Conservation (phyloP, 1,140 invertebrate species). For the Neotoxoptera formosana region DNA sequence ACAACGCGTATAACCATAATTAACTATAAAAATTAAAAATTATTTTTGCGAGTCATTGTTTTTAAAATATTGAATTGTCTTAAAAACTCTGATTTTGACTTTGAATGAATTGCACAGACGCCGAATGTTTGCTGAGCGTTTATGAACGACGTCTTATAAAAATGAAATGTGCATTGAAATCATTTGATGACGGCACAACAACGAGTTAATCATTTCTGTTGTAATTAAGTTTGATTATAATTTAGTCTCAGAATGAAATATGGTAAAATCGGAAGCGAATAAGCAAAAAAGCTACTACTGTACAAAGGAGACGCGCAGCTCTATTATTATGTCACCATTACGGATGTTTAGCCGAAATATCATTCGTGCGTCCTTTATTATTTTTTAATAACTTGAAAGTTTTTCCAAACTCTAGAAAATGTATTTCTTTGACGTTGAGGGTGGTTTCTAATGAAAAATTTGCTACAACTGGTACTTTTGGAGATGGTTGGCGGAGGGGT, state of each 20-base stretch:
- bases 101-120: background rate
- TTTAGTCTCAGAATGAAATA: background rate
- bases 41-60: background rate
- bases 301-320: background rate
- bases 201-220: background rate
- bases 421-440: no score
- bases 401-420: no score
- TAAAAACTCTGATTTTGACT: background rate
- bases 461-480: no score
- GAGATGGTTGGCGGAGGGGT: no score
- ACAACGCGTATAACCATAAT: background rate
- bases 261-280: background rate
- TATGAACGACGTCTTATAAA: background rate
- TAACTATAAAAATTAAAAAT: background rate
- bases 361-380: background rate
- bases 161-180: background rate
- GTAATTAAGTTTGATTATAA: slow-evolving; percentile 23
- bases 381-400: background rate
- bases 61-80: background rate
- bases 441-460: no score
- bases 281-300: background rate
- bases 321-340: background rate
- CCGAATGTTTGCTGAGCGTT: background rate
- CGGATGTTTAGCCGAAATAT: background rate
- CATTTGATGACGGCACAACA: background rate